Conservation (phyloP, 2,113 vertebrate genomes). For the Ameiurus melas region DNA sequence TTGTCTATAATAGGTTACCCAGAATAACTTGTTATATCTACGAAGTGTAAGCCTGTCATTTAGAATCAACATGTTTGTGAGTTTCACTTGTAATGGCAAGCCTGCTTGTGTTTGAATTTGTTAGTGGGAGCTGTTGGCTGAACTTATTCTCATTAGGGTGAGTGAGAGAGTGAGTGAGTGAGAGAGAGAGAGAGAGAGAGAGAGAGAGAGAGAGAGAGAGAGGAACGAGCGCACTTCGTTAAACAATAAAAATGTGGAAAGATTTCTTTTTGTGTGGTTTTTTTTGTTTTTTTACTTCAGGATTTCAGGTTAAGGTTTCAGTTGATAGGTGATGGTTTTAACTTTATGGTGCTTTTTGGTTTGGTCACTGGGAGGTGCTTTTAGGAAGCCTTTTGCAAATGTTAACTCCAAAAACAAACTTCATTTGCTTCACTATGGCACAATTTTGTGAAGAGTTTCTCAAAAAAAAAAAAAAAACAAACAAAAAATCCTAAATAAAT, state of each 20-base stretch:
- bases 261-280: background rate
- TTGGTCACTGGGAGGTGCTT: background rate
- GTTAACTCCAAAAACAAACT: background rate
- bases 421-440: background rate
- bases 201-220: constrained; percentile 20
- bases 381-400: background rate
- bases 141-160: constrained; percentile 17
- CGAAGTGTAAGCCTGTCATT: background rate
- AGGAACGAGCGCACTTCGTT: background rate
- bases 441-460: background rate
- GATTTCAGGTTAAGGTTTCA: background rate
- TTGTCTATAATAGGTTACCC: background rate
- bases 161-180: constrained; percentile 16
- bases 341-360: too few species aligned
- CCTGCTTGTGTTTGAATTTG: constrained; percentile 18
- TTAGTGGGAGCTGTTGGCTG: constrained; percentile 1
- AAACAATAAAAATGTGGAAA: too few species aligned
- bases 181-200: background rate
- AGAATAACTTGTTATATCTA: background rate
- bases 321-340: background rate
- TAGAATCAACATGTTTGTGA: background rate
- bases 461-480: background rate
- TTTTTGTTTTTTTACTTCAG: background rate
- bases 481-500: too few species aligned
- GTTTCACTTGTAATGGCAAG: constrained; percentile 24